Conservation (phyloP, 1,140 invertebrate genomes). For the Drosophila ohnishii region DNA sequence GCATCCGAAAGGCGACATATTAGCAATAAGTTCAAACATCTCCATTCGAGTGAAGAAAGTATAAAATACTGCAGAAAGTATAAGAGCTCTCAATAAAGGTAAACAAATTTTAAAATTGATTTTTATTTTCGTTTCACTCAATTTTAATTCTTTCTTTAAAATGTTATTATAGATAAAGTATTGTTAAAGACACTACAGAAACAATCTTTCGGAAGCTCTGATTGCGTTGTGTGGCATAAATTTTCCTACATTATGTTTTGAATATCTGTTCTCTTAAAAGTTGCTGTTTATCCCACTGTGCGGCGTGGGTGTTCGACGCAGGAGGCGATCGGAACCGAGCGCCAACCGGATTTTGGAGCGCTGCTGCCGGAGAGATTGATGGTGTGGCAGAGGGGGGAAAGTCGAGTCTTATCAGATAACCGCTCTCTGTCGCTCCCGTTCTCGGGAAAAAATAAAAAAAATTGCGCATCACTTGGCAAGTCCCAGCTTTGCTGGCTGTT, state of each 20-base stretch:
- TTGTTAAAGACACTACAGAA: neutral
- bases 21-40: too few relatives aligned
- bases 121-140: too few relatives aligned
- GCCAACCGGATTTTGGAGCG: slow-evolving; percentile 41
- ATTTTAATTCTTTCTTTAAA: too few relatives aligned
- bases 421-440: slow-evolving; percentile 4
- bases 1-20: too few relatives aligned
- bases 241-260: too few relatives aligned
- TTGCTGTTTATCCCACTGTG: neutral
- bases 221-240: neutral
- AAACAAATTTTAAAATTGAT: too few relatives aligned
- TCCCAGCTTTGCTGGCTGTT: slow-evolving; percentile 19
- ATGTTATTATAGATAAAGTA: too few relatives aligned
- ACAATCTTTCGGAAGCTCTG: neutral
- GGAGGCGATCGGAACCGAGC: slow-evolving; percentile 39
- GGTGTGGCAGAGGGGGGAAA: slow-evolving; percentile 8
- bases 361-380: slow-evolving; percentile 10
- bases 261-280: neutral
- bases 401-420: slow-evolving; percentile 47
- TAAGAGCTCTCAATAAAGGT: too few relatives aligned
- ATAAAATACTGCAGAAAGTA: too few relatives aligned
- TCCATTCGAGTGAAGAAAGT: too few relatives aligned
- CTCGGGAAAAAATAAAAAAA: slow-evolving; percentile 23
- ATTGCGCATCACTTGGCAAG: slow-evolving; percentile 65
- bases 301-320: slow-evolving; percentile 51